Base-by-base conservation (phyloP, 2,797 vertebrate genomes). In the Petrocephalus schoutedeni region DNA sequence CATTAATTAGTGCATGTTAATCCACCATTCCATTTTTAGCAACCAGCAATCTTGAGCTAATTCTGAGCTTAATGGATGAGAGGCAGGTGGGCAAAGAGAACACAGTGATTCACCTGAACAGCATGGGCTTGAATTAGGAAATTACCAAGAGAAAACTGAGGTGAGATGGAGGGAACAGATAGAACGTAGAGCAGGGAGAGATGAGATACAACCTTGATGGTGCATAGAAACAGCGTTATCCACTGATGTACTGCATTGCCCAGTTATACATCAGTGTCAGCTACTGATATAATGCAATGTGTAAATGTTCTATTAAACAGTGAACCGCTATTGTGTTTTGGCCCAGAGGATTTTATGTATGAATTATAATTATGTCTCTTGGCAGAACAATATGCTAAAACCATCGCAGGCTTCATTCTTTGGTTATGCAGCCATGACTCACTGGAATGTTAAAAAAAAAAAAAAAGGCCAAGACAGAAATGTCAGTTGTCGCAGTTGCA, bases 321-420 rank as follows among this genome's bases (percentile, higher is more conserved):
- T 77, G 71, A 77, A 77, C 71, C 71, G 12, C 32, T 41, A 45
- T 45, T 77, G 71, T 77, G 71, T 77, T 77, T 77, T 77, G 71
- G 71, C 71, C 71, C 71, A 77, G 2, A 77, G 71, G 71, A 77
- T 77, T 67, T 77, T 77, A 77, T 45, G 71, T 77, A 77, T 77
- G 71, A 77, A 77, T 77, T 77, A 77, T 77, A 77, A 77, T 77
- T 77, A 77, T 77, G 71, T 77, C 71, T 77, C 71, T 77, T 45
- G 36, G 71, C 71, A 77, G 71, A 77, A 77, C 71, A 77, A 77
- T 77, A 77, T 77, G 71, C 71, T 77, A 77, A 77, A 77, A 77
- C 36, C 36, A 77, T 45, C 14, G 2, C 32, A 19, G 71, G 36
- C 36, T 77, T 16, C 71, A 77, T 77, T 77, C 71, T 45, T 77